Evolutionary conservation across 2,797 vertebrate species (phyloP).

Genomic region (Oryzias sinensis): DNA sequence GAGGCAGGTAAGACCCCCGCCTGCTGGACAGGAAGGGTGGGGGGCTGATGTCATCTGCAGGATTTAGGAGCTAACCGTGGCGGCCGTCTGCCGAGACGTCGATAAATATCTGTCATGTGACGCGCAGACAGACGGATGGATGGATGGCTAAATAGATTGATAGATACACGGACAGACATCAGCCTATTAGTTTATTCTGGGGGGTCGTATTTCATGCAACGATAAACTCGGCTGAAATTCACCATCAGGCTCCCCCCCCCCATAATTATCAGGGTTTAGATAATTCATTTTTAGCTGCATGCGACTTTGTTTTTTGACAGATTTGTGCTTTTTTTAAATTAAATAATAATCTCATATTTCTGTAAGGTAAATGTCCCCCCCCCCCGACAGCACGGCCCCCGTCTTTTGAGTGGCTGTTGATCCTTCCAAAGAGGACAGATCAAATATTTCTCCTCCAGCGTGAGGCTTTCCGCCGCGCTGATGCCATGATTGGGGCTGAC

Average conservation of each 20-base stretch:
- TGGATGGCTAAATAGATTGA: constrained; percentile 57
- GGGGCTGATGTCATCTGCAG: constrained; percentile 79
- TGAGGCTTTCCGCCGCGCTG: constrained; percentile 70
- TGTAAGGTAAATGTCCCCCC: constrained; percentile 1
- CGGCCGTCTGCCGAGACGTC: constrained; percentile 66
- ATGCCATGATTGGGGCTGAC: constrained; percentile 80
- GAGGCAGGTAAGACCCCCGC: constrained; percentile 1
- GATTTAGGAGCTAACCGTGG: constrained; percentile 79
- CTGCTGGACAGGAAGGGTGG: constrained; percentile 78
- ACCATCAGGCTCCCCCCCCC: too few species aligned
- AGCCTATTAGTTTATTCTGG: constrained; percentile 26
- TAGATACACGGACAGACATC: constrained; percentile 41
- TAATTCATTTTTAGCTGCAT: too few species aligned
- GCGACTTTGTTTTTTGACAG: too few species aligned
- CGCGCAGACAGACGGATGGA: constrained; percentile 60
- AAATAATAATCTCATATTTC: too few species aligned
- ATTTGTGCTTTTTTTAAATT: too few species aligned
- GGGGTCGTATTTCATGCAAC: constrained; percentile 8
- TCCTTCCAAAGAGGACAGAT: constrained; percentile 81
- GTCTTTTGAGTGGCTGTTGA: constrained; percentile 77
- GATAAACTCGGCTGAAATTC: neutral
- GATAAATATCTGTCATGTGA: constrained; percentile 75
- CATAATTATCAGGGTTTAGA: too few species aligned
- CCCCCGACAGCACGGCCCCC: constrained; percentile 28
- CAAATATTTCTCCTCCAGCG: constrained; percentile 82